phyloP scores from a whole-genome alignment of 1,140 invertebrate genomes.

The Tribolium madens region DNA sequence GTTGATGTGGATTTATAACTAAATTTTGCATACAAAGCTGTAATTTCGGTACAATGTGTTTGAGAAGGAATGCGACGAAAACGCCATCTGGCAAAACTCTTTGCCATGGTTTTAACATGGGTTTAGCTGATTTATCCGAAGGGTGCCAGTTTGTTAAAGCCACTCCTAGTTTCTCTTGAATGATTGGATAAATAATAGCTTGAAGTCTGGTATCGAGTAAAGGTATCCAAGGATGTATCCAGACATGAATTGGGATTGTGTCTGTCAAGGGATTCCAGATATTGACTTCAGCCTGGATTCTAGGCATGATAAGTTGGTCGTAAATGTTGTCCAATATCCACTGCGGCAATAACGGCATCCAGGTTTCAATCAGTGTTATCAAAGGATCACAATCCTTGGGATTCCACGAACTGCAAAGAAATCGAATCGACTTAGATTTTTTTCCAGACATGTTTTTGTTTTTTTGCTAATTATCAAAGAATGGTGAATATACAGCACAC shows the following conservation, averaged over 20 bases:
- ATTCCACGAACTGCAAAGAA: slow-evolving; percentile 73
- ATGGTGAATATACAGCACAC: slow-evolving; percentile 16
- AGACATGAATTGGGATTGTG: slow-evolving; percentile 93
- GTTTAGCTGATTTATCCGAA: slow-evolving; percentile 89
- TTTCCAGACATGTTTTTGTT: not conserved
- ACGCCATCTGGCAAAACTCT: slow-evolving; percentile 84
- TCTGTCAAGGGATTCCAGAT: slow-evolving; percentile 96
- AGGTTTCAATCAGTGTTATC: slow-evolving; percentile 83
- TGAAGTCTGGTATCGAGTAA: slow-evolving; percentile 78
- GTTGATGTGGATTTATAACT: slow-evolving; percentile 88
- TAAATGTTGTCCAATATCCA: slow-evolving; percentile 89
- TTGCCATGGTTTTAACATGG: slow-evolving; percentile 95
- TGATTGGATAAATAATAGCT: slow-evolving; percentile 88
- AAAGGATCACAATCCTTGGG: slow-evolving; percentile 80
- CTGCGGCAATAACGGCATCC: slow-evolving; percentile 82
- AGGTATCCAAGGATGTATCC: slow-evolving; percentile 96
- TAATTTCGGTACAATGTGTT: slow-evolving; percentile 93
- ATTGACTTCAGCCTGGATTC: slow-evolving; percentile 83
- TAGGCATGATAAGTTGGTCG: slow-evolving; percentile 85
- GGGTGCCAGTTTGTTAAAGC: slow-evolving; percentile 94
- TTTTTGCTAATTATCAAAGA: not conserved
- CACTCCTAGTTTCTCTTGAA: slow-evolving; percentile 90
- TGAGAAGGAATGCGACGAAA: slow-evolving; percentile 87
- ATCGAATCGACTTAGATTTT: slow-evolving; percentile 6
- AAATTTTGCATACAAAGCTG: slow-evolving; percentile 78